Evolutionary conservation across 2,888 invertebrate genomes (phyloP), one percentile per base, ranked within the genome.

Genomic region (Spodoptera littoralis): DNA sequence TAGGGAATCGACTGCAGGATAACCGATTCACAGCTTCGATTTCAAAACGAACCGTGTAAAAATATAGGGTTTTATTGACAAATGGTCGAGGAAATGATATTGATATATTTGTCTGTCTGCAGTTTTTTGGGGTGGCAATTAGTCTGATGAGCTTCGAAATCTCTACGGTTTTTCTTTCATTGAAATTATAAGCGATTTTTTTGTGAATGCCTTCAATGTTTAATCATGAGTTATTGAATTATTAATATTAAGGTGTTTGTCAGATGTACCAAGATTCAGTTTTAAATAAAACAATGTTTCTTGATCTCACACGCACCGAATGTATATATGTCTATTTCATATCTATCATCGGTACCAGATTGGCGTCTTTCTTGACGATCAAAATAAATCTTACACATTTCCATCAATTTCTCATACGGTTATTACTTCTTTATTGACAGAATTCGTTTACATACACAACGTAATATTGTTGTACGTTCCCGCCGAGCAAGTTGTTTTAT

Each of bases 1-100:
- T 45, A 12, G 83, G 79, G 85, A 79, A 41, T 61, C 57, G 59
- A 70, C 71, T 74, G 70, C 74, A 71, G 79, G 79, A 82, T 85
- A 82, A 81, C 78, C 82, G 77, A 84, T 83, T 81, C 83, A 69
- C 70, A 79, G 78, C 81, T 80, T 84, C 84, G 84, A 84, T 84
- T 83, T 85, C 80, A 77, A 77, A 83, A 82, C 77, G 79, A 80
- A 63, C 77, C 73, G 70, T 80, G 81, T 75, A 81, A 83, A 79
- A 80, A 78, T 79, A 79, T 70, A 61, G 50, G 64, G 51, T 63
- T 36, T 9, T 36, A 42, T 60, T 73, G 79, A 77, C 78, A 75
- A 79, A 77, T 79, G 61, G 68, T 66, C 62, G 70, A 65, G 52
- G 45, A 60, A 53, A 56, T 67, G 24, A 45, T 72, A 65, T 48